Evolutionary conservation across 2,888 invertebrate species (phyloP).

Genomic region (Drosophila tanythrix): DNA sequence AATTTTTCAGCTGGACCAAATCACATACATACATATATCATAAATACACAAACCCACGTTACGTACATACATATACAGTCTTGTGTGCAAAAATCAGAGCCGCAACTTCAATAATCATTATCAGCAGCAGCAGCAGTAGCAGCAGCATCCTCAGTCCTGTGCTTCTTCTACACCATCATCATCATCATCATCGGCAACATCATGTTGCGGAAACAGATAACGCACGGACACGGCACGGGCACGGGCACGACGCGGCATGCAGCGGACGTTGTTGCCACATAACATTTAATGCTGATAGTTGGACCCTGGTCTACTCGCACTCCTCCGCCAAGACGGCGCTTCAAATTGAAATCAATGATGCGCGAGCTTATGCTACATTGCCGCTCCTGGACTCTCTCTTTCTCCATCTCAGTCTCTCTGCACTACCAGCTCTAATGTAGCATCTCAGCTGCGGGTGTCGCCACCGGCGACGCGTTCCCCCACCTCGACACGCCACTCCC

Average conservation of each 20-base stretch:
- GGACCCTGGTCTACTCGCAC: slow-evolving; percentile 30
- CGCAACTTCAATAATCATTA: slow-evolving; percentile 80
- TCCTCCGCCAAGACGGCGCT: slow-evolving; percentile 53
- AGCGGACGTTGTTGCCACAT: slow-evolving; percentile 72
- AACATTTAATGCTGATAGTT: slow-evolving; percentile 79
- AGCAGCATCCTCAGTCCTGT: slow-evolving; percentile 35
- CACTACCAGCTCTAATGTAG: slow-evolving; percentile 57
- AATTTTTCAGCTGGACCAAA: slow-evolving; percentile 75
- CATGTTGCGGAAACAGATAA: slow-evolving; percentile 84
- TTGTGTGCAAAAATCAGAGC: slow-evolving; percentile 59
- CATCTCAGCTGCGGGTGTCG: slow-evolving; percentile 59
- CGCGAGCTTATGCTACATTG: slow-evolving; percentile 79
- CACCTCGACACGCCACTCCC: slow-evolving; percentile 10
- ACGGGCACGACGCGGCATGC: slow-evolving; percentile 51
- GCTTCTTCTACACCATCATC: slow-evolving; percentile 29
- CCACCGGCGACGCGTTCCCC: slow-evolving; percentile 49
- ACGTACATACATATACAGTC: slow-evolving; percentile 34
- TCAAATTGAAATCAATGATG: slow-evolving; percentile 83
- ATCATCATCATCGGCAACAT: slow-evolving; percentile 57
- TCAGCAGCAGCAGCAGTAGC: slow-evolving; percentile 55
- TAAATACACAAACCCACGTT: slow-evolving; percentile 50
- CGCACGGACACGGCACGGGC: slow-evolving; percentile 75
- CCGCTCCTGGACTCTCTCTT: slow-evolving; percentile 31
- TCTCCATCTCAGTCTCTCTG: neutral
- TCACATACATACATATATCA: slow-evolving; percentile 50